Evolutionary conservation across 2,888 invertebrate genomes (phyloP), one percentile per base, ranked within the genome.

Genomic region (Pachycephus smyrnensis): DNA sequence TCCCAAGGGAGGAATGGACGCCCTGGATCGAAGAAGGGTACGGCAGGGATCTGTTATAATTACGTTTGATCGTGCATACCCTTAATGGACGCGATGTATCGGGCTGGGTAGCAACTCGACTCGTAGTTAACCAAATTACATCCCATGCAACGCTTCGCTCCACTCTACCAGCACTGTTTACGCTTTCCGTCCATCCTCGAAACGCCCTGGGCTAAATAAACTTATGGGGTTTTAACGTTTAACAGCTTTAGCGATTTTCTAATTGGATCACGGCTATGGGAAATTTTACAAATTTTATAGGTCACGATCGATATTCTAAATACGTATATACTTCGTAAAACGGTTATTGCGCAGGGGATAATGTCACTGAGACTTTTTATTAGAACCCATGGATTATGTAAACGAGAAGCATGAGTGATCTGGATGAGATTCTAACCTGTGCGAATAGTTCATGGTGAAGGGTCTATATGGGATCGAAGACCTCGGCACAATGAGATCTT

Each of bases 51-150:
- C 84, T 85, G 86, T 87, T 86, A 84, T 88, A 88, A 89, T 88
- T 86, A 86, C 85, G 84, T 88, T 89, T 87, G 87, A 86, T 87
- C 85, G 85, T 82, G 85, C 85, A 84, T 86, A 85, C 84, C 86
- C 84, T 89, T 89, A 89, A 89, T 88, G 89, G 88, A 87, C 81
- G 84, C 84, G 82, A 86, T 86, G 85, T 86, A 88, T 86, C 83
- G 85, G 80, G 82, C 79, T 76, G 77, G 77, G 73, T 81, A 75
- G 76, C 69, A 82, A 85, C 83, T 84, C 85, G 84, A 85, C 83
- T 86, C 82, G 82, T 82, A 81, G 85, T 80, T 89, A 88, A 89
- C 85, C 86, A 81, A 87, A 88, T 89, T 87, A 88, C 83, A 71
- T 37, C 69, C 12, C 31, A 11, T 30, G n/a, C 68, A 32, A 40